These are phyloP conservation scores for Hirudo medicinalis DNA, from an alignment of 1,140 invertebrate genomes.

Conservation along the genomic window DNA sequence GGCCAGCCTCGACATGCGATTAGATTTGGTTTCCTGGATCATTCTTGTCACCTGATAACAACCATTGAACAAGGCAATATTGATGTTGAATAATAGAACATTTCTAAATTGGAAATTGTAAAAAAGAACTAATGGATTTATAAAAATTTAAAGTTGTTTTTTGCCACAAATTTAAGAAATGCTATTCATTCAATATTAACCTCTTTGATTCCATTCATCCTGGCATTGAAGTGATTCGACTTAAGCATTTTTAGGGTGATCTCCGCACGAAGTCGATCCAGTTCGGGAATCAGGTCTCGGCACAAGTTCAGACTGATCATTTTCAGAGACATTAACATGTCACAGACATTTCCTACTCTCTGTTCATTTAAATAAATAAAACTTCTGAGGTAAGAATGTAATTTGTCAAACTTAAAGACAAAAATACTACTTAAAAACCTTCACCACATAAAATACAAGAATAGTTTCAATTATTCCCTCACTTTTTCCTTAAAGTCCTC, in stretches of 20 bases:
- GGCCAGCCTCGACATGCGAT: slow-evolving; percentile 33
- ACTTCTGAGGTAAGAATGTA: not conserved
- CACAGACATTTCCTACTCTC: slow-evolving; percentile 43
- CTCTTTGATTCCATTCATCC: slow-evolving; percentile 49
- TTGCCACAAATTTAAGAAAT: too few relatives aligned
- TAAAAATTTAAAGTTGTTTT: too few relatives aligned
- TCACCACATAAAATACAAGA: not conserved
- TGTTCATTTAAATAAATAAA: slow-evolving; percentile 23
- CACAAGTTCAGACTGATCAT: slow-evolving; percentile 43
- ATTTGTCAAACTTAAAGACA: not conserved
- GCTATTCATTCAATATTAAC: slow-evolving; percentile 13
- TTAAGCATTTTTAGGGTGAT: slow-evolving; percentile 46
- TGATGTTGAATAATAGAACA: too few relatives aligned
- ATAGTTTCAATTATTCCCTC: slow-evolving; percentile 1
- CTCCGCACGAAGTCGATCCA: slow-evolving; percentile 43
- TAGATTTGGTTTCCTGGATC: slow-evolving; percentile 42
- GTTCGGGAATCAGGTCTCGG: slow-evolving; percentile 39
- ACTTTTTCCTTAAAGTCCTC: slow-evolving; percentile 46
- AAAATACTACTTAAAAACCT: too few relatives aligned
- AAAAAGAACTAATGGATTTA: too few relatives aligned
- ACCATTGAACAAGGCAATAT: not conserved
- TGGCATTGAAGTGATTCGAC: slow-evolving; percentile 47
- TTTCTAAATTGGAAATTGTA: too few relatives aligned
- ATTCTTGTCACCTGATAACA: slow-evolving; percentile 39
- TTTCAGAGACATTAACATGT: slow-evolving; percentile 44